Evolutionary conservation across 2,797 vertebrate genomes (phyloP).

Genomic region (Gymnoscopelus braueri): DNA sequence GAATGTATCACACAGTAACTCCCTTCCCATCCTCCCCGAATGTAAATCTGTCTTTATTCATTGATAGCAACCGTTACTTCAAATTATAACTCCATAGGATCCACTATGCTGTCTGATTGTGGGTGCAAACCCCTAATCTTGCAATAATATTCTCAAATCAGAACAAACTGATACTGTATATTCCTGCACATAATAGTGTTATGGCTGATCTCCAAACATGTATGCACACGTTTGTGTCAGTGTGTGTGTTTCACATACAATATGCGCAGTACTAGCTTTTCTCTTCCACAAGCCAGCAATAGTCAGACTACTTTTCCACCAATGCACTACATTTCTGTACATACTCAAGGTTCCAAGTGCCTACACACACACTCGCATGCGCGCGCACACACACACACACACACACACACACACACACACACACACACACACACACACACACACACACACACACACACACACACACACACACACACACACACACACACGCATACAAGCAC

Average conservation of each 20-base stretch:
- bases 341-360: background rate
- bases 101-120: constrained; percentile 7
- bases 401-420: no score
- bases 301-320: no score
- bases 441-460: background rate
- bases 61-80: constrained; percentile 10
- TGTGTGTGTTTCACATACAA: no score
- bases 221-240: no score
- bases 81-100: constrained; percentile 12
- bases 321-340: no score
- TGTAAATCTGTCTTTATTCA: constrained; percentile 9
- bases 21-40: constrained; percentile 25
- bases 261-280: no score
- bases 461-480: constrained; percentile 3
- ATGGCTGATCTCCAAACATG: no score
- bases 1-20: constrained; percentile 16
- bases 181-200: no score
- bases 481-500: constrained; percentile 7
- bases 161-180: no score
- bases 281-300: no score
- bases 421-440: background rate
- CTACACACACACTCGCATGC: background rate
- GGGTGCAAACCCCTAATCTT: constrained; percentile 3
- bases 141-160: no score
- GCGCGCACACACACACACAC: constrained; percentile 4